A percentile compares a stretch with the other conserved stretches of the same genome.
Conservation (phyloP, 1,140 invertebrate species). For the Monochamus saltuarius region DNA sequence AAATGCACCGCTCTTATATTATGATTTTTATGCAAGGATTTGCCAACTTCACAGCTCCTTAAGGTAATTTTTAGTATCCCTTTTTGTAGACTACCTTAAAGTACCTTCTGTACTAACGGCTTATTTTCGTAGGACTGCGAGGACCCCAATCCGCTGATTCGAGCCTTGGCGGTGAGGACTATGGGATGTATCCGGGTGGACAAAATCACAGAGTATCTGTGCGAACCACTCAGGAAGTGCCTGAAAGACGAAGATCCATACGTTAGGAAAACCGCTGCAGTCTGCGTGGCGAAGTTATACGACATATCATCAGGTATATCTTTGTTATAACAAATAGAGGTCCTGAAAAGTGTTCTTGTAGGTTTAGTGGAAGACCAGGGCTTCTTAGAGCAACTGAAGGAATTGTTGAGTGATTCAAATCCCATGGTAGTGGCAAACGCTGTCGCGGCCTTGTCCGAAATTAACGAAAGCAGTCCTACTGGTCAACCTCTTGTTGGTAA, state of each 20-base stretch:
- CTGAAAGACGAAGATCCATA: conserved; percentile 99
- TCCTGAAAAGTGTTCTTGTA: conserved; percentile 10
- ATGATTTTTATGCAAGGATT: conserved; percentile 51
- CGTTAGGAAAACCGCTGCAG: conserved; percentile 98
- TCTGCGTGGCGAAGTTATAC: conserved; percentile 98
- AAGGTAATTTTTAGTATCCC: conserved; percentile 53
- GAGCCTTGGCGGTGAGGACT: conserved; percentile 96
- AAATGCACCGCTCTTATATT: conserved; percentile 25
- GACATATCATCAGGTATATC: conserved; percentile 85
- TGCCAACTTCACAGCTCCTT: conserved; percentile 61
- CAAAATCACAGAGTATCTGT: conserved; percentile 99
- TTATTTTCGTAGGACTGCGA: conserved; percentile 85
- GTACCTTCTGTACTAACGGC: neutral
- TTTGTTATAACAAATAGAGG: neutral
- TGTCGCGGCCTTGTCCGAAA: conserved; percentile 97
- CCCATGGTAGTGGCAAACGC: conserved; percentile 99
- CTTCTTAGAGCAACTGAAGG: conserved; percentile 96
- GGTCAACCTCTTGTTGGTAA: conserved; percentile 83
- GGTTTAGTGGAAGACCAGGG: conserved; percentile 97
- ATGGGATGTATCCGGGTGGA: conserved; percentile 99
- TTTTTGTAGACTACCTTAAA: neutral
- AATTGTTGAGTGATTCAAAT: conserved; percentile 97
- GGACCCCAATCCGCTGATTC: conserved; percentile 98
- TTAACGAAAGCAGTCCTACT: conserved; percentile 93
- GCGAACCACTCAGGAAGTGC: conserved; percentile 97